Evolutionary conservation across 2,797 vertebrate genomes (phyloP).

Genomic region (Thaleichthys pacificus): DNA sequence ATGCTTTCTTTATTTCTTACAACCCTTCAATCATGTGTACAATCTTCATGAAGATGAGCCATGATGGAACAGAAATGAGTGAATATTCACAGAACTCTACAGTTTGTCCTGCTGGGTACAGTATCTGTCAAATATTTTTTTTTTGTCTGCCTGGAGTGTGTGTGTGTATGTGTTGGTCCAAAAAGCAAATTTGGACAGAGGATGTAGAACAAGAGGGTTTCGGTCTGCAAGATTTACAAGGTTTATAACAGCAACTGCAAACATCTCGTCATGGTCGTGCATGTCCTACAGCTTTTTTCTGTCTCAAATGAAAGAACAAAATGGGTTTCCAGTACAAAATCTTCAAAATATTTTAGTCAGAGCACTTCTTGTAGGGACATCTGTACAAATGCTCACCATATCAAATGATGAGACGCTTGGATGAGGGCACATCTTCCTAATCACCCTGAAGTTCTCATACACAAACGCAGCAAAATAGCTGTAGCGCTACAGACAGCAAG

Average conservation of each 20-base stretch:
- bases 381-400: conserved; percentile 39
- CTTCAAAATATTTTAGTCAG: conserved; percentile 33
- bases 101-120: neutral
- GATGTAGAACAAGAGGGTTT: conserved; percentile 7
- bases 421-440: conserved; percentile 5
- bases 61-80: conserved; percentile 1
- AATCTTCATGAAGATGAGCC: conserved; percentile 29
- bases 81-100: neutral
- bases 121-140: neutral
- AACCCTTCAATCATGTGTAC: neutral
- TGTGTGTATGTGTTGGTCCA: neutral
- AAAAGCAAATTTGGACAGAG: conserved; percentile 22
- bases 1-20: neutral
- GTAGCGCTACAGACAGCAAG: neutral
- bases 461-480: conserved; percentile 1
- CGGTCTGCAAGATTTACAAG: conserved; percentile 32
- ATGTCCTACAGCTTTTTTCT: conserved; percentile 38
- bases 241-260: conserved; percentile 33
- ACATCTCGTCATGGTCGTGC: conserved; percentile 43
- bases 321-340: conserved; percentile 46
- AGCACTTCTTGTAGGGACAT: conserved; percentile 52
- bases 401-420: conserved; percentile 28
- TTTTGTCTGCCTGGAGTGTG: neutral
- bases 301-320: conserved; percentile 26
- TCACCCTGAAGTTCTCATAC: conserved; percentile 1